phyloP scores from a whole-genome alignment of 1,140 invertebrate genomes.

The Cydia strobilella region DNA sequence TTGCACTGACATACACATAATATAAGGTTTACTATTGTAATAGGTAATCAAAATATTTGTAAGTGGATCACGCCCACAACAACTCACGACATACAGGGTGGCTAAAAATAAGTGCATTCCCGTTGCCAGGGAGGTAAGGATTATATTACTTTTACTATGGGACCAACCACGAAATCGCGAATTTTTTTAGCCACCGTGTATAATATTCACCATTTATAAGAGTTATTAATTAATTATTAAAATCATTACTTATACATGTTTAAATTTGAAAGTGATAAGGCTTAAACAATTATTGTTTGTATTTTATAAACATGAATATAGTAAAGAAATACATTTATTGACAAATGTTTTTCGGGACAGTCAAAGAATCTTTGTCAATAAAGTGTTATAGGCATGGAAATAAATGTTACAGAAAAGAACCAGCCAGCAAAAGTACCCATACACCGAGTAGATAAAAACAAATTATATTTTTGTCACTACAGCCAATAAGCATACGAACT shows the following conservation, averaged over 20 bases:
- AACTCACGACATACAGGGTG: no score
- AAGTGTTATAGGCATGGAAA: background rate
- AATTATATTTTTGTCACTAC: background rate
- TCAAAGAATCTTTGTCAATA: background rate
- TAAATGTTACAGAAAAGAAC: background rate
- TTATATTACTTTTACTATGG: no score
- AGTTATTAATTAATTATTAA: background rate
- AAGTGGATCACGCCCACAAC: constrained; percentile 3
- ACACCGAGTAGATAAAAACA: background rate
- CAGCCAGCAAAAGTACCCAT: background rate
- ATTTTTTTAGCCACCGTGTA: no score
- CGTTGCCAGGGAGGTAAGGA: no score
- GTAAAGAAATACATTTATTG: background rate
- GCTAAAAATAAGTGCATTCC: no score
- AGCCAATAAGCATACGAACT: background rate
- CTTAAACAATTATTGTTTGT: background rate
- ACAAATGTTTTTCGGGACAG: background rate
- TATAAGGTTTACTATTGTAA: constrained; percentile 2
- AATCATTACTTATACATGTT: constrained; percentile 3
- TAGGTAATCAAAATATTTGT: constrained; percentile 16
- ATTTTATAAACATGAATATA: background rate
- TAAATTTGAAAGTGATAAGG: background rate
- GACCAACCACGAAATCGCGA: no score
- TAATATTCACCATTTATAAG: constrained; percentile 6
- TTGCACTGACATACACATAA: constrained; percentile 29